A percentile compares a stretch with the other conserved stretches of the same genome.
phyloP scores from a whole-genome alignment of 2,113 vertebrate genomes.

The Thermophis baileyi region DNA sequence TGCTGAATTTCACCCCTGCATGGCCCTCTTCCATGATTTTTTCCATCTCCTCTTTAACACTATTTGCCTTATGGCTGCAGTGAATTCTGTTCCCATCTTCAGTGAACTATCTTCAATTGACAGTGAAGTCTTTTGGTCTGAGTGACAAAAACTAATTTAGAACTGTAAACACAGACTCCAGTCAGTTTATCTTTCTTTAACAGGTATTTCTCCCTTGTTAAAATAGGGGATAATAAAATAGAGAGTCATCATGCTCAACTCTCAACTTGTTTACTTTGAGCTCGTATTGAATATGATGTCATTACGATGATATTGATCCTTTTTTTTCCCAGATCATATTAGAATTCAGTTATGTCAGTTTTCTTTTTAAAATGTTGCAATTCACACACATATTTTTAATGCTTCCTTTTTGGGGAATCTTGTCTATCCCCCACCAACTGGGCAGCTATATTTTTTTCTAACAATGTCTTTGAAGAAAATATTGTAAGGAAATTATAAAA shows the following conservation, averaged over 20 bases:
- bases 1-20: too few species aligned
- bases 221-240: background rate
- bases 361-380: background rate
- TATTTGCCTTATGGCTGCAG: constrained; percentile 3
- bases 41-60: background rate
- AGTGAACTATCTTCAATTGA: background rate
- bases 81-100: constrained; percentile 2
- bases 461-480: background rate
- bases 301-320: background rate
- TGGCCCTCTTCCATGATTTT: background rate
- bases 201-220: background rate
- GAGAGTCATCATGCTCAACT: background rate
- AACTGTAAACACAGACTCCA: constrained; percentile 11
- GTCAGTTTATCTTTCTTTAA: constrained; percentile 17
- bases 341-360: background rate
- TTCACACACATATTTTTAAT: background rate
- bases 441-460: background rate
- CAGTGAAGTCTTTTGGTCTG: background rate
- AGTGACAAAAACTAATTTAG: constrained; percentile 21
- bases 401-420: background rate
- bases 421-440: background rate
- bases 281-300: background rate
- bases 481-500: background rate
- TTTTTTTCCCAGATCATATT: background rate
- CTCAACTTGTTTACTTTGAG: constrained; percentile 2